Evolutionary conservation across 30 jellyfish, hydroid and myxozoan genomes (phyloP).

Genomic region (Morbakka virulenta): DNA sequence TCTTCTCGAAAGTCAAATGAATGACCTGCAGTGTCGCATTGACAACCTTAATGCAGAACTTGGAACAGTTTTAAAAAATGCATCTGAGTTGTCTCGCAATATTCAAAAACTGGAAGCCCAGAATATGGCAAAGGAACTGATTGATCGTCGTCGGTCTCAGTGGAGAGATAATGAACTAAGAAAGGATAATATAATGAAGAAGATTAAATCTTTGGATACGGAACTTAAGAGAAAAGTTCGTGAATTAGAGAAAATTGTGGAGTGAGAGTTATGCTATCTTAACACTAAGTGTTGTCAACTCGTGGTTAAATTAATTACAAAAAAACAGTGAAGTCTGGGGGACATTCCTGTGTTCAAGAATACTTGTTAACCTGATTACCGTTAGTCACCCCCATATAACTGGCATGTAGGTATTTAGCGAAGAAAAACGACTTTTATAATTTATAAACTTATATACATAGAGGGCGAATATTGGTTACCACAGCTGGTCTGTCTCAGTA

Average conservation of each 20-base stretch:
- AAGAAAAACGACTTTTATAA: too few species aligned
- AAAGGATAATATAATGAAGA: constrained; percentile 66
- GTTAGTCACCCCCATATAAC: too few species aligned
- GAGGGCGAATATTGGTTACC: too few species aligned
- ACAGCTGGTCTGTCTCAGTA: too few species aligned
- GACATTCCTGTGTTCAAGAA: too few species aligned
- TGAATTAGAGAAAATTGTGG: constrained; percentile 1
- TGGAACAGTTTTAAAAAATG: constrained; percentile 53
- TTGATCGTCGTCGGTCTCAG: constrained; percentile 60
- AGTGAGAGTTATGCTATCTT: too few species aligned
- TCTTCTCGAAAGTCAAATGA: constrained; percentile 66
- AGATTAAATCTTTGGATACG: constrained; percentile 62
- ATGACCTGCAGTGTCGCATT: constrained; percentile 66
- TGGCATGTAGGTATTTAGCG: too few species aligned
- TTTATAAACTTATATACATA: too few species aligned
- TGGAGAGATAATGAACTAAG: constrained; percentile 54
- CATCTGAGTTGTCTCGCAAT: constrained; percentile 63
- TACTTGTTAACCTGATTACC: too few species aligned
- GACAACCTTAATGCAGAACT: constrained; percentile 82
- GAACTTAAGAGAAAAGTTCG: constrained; percentile 64
- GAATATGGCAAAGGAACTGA: constrained; percentile 54
- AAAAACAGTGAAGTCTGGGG: too few species aligned
- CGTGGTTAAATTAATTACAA: too few species aligned
- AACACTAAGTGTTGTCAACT: too few species aligned
- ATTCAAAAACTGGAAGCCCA: constrained; percentile 65